Conservation (phyloP, 2,797 vertebrate genomes). For the Tenualosa ilisha region DNA sequence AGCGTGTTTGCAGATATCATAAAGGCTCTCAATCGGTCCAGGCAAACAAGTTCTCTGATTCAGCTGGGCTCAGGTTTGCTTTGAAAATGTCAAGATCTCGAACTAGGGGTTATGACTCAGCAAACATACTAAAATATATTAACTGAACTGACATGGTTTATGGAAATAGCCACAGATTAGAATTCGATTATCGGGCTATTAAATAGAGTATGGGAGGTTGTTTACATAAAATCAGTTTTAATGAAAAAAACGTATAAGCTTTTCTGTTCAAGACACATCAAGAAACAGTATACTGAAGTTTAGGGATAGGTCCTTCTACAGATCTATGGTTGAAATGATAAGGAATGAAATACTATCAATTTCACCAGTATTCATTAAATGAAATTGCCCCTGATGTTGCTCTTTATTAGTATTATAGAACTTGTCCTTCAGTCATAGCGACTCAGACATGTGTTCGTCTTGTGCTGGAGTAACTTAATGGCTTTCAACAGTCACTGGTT, state of each 20-base stretch:
- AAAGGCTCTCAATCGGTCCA: background rate
- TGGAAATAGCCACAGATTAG: background rate
- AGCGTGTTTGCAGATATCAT: background rate
- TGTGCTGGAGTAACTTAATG: slow-evolving; percentile 12
- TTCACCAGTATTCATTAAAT: background rate
- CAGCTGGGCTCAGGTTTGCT: background rate
- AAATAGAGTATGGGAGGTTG: background rate
- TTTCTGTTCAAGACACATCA: no score
- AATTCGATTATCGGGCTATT: background rate
- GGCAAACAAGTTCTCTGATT: background rate
- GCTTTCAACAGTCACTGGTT: slow-evolving; percentile 30
- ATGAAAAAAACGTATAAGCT: background rate
- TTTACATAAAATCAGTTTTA: background rate
- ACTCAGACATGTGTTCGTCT: slow-evolving; percentile 24
- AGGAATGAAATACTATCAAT: background rate
- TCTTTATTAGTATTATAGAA: background rate
- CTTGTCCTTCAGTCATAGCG: slow-evolving; percentile 3
- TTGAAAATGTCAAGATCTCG: background rate
- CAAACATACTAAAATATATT: background rate
- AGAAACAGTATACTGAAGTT: background rate
- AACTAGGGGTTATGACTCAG: background rate
- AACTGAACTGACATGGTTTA: background rate
- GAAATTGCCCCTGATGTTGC: background rate
- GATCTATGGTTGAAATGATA: background rate
- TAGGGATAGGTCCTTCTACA: background rate